Evolutionary conservation across 2,113 vertebrate species (phyloP), one percentile per base, ranked within the genome.

Genomic region (Monopterus albus): DNA sequence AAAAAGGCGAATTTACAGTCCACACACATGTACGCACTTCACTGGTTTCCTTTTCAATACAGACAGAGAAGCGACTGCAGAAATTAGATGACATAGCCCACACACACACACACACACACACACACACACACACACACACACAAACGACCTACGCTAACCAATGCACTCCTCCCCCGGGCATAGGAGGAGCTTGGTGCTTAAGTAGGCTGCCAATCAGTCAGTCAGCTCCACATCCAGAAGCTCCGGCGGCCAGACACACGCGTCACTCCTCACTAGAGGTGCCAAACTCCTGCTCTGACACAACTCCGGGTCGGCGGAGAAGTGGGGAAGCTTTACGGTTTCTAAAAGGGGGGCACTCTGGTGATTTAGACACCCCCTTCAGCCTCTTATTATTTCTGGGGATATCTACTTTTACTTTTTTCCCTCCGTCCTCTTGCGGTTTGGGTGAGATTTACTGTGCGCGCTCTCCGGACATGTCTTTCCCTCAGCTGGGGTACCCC

Each of bases 181-280:
- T 92, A 94, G 94, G 92, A 92, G 94, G 94, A 77, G 96, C 95
- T 84, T 95, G 93, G 85, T 75, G 95, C 94, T 95, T 94, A 93
- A 95, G 95, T 94, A 95, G 93, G 85, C 91, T 97, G 96, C 95
- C 96, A 98, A 97, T 98, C 96, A 98, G 95, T 93, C 94, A 94
- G 93, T 97, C 95, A 96, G 96, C 95, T 97, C 95, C 95, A 96
- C 96, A 96, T 95, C 94, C 95, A 94, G 93, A 94, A 87, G 94
- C 94, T 96, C 95, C 94, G 86, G 91, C 93, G 95, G 94, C 94
- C 94, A 93, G 94, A 93, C 93, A 81, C 95, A 90, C 93, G 94
- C 94, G 94, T 95, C 94, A 94, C 93, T 95, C 93, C 91, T 92
- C 93, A 92, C 94, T 93, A 87, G 93, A 95, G 83, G 94, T 95